A percentile compares a stretch with the other conserved stretches of the same genome.
These are phyloP conservation scores for Ceratosolen fusciceps DNA, from an alignment of 1,140 invertebrate genomes.

Conservation along the genomic window DNA sequence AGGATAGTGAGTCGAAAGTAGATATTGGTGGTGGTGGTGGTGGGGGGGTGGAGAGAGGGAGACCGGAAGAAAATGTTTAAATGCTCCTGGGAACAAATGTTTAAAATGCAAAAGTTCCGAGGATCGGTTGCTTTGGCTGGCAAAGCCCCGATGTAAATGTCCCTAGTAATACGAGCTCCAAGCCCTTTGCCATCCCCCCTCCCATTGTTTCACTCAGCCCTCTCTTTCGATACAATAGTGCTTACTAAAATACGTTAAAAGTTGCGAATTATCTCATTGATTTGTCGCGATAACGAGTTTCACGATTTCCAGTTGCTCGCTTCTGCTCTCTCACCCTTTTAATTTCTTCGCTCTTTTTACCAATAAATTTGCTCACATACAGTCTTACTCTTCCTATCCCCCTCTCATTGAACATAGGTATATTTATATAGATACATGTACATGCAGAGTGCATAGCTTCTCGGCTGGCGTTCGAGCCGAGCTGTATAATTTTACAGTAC, in stretches of 20 bases:
- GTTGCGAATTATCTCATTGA: constrained; percentile 39
- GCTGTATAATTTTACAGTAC: constrained; percentile 40
- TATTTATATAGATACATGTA: no score
- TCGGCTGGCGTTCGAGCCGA: neutral
- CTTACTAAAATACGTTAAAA: no score
- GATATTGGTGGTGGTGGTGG: no score
- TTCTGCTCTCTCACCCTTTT: constrained; percentile 3
- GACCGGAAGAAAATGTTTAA: constrained; percentile 14
- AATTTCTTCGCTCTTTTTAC: neutral
- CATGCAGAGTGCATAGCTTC: neutral
- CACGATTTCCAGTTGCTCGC: neutral
- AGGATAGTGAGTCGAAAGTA: neutral
- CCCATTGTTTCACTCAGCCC: neutral
- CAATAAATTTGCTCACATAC: neutral
- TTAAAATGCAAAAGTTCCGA: no score
- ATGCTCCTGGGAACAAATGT: no score
- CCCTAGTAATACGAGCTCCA: constrained; percentile 1
- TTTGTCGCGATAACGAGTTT: constrained; percentile 45
- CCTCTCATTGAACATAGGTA: no score
- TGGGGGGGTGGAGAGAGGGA: neutral
- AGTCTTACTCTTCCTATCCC: no score
- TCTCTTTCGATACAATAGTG: neutral
- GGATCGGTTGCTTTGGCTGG: no score
- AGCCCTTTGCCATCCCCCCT: neutral
- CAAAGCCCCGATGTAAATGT: constrained; percentile 34